Evolutionary conservation across 2,113 vertebrate genomes (phyloP).

Genomic region (Amphiprion percula): DNA sequence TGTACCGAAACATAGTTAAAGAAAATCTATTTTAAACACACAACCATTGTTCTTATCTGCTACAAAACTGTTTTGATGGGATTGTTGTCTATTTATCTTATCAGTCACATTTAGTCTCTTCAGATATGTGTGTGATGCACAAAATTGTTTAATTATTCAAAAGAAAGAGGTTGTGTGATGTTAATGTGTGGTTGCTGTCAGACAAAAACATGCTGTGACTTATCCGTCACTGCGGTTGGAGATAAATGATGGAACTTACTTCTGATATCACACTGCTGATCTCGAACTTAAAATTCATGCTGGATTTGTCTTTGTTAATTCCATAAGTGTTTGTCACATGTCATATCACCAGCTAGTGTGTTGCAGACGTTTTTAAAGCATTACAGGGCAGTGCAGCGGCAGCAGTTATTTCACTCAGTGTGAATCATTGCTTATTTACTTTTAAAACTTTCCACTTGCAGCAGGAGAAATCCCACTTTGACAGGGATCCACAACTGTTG

Average conservation of each 20-base stretch:
- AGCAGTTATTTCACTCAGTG: neutral
- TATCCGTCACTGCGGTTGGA: neutral
- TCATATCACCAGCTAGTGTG: no score
- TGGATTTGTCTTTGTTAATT: neutral
- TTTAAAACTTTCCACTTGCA: constrained; percentile 22
- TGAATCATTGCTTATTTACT: constrained; percentile 21
- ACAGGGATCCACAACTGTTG: constrained; percentile 39
- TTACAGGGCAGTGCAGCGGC: neutral
- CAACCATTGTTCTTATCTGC: neutral
- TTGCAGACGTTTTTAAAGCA: neutral
- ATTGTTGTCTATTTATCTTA: neutral
- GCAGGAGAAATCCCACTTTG: constrained; percentile 39
- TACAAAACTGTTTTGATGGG: neutral
- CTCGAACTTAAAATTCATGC: constrained; percentile 1
- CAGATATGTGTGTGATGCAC: neutral
- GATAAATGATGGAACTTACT: neutral
- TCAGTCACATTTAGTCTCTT: neutral
- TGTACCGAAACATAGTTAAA: neutral
- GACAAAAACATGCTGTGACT: neutral
- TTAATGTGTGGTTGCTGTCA: neutral
- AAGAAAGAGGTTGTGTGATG: neutral
- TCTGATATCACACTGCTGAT: neutral
- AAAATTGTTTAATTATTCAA: no score
- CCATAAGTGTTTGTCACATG: neutral
- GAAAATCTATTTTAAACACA: neutral